phyloP scores from a whole-genome alignment of 2,113 vertebrate species.

The Pagrus major region DNA sequence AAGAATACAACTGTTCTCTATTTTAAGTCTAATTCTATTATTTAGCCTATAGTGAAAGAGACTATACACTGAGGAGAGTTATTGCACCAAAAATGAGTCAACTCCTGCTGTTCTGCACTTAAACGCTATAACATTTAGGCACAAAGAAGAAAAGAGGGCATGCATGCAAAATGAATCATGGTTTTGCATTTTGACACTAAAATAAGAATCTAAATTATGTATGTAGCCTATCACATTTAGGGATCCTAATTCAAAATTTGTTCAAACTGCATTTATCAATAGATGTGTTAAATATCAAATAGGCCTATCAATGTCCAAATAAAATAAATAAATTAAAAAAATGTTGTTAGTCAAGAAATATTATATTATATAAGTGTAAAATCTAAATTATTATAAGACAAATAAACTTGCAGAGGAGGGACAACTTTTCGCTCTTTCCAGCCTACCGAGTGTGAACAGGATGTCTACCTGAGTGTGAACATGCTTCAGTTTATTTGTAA shows the following conservation, averaged over 20 bases:
- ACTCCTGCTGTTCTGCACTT: not conserved
- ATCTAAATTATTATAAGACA: too few relatives aligned
- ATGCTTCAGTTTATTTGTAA: too few relatives aligned
- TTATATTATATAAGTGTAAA: too few relatives aligned
- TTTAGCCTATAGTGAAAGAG: not conserved
- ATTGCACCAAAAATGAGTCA: not conserved
- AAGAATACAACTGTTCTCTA: not conserved
- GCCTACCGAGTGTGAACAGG: too few relatives aligned
- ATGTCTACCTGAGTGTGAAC: too few relatives aligned
- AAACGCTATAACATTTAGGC: not conserved
- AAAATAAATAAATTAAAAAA: too few relatives aligned
- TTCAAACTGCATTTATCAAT: not conserved
- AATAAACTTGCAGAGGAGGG: too few relatives aligned
- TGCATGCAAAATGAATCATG: not conserved
- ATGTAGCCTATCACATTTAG: too few relatives aligned
- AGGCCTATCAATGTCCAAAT: too few relatives aligned
- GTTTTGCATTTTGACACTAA: not conserved
- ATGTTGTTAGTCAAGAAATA: too few relatives aligned
- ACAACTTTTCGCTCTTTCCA: too few relatives aligned
- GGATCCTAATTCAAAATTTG: not conserved
- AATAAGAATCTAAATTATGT: not conserved
- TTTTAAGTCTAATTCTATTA: not conserved
- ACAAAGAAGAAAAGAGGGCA: not conserved
- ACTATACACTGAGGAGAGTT: not conserved
- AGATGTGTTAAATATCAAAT: not conserved